Conservation (phyloP, 2,797 vertebrate species). For the Notoglanidium macrostoma region DNA sequence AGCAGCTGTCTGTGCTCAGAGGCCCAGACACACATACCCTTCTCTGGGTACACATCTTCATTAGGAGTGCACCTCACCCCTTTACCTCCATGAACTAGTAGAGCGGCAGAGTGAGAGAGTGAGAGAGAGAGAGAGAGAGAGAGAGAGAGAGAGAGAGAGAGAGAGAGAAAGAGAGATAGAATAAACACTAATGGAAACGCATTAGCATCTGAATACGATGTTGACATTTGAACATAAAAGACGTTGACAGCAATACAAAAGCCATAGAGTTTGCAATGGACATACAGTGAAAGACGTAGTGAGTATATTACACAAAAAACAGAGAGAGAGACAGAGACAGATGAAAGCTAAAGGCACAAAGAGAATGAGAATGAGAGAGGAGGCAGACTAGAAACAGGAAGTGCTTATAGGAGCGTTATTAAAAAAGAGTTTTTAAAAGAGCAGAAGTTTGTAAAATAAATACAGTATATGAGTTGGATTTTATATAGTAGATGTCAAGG, state of each 20-base stretch:
- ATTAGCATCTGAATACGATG: conserved; percentile 9
- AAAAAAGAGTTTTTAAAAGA: background rate
- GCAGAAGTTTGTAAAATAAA: background rate
- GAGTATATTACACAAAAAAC: background rate
- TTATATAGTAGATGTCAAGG: background rate
- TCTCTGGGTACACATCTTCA: conserved; percentile 94
- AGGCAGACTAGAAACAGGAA: background rate
- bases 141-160: conserved; percentile 1
- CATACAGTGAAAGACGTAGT: background rate
- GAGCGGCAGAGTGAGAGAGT: background rate
- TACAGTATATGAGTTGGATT: background rate
- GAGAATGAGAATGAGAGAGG: background rate
- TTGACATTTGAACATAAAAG: conserved; percentile 11
- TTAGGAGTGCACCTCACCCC: conserved; percentile 91
- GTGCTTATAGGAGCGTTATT: background rate
- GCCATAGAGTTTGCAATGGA: background rate
- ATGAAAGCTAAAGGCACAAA: background rate
- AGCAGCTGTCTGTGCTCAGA: conserved; percentile 48
- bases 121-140: background rate
- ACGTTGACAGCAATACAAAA: conserved; percentile 20
- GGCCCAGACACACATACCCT: conserved; percentile 79
- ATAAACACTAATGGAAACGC: conserved; percentile 12
- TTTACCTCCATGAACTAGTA: conserved; percentile 92
- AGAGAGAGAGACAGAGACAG: background rate
- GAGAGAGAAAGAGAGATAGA: conserved; percentile 5